Evolutionary conservation across 2,888 invertebrate species (phyloP), one percentile per base, ranked within the genome.

Genomic region (Boloria euphrosyne): DNA sequence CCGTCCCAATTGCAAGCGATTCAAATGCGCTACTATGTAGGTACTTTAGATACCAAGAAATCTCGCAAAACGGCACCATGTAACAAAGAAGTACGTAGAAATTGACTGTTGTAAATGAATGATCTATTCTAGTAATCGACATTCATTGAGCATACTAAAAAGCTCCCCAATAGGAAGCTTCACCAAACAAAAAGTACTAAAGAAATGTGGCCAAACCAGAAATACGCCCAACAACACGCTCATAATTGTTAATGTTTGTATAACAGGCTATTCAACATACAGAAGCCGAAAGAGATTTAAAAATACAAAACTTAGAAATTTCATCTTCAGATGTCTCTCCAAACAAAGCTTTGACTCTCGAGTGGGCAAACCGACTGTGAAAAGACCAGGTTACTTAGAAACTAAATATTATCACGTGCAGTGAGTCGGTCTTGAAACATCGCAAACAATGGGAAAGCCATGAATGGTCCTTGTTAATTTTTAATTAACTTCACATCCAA

Each of bases 341-440:
- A 87, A 86, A 83, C 85, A 87, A 83, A 77, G 78, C 73, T 67
- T 75, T 75, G 74, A 71, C 70, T 72, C 78, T 88, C 82, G 81
- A 90, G 90, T 89, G 88, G 85, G 78, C 80, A 76, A 79, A 78
- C 84, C 81, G 82, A 80, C 82, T 38, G 79, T 78, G 76, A 68
- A 74, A 72, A 85, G 75, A 83, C 75, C 81, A 82, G 81, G 80
- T 79, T 80, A 79, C 80, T 78, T 78, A 79, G 80, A 88, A 88
- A 86, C 83, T 85, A 89, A 90, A 90, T 89, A 90, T 90, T 89
- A 88, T 89, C 90, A 90, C 90, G 90, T 86, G 83, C 89, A 87
- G 83, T 83, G 84, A 72, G 73, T 74, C 69, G 70, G 69, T 75
- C 73, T 77, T 76, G 74, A 61, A 64, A 66, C 51, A 60, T 50